Percentiles rank a stretch among this genome's conserved stretches.
phyloP scores from a whole-genome alignment of 2,888 invertebrate species.

The Drosophila algonquin region DNA sequence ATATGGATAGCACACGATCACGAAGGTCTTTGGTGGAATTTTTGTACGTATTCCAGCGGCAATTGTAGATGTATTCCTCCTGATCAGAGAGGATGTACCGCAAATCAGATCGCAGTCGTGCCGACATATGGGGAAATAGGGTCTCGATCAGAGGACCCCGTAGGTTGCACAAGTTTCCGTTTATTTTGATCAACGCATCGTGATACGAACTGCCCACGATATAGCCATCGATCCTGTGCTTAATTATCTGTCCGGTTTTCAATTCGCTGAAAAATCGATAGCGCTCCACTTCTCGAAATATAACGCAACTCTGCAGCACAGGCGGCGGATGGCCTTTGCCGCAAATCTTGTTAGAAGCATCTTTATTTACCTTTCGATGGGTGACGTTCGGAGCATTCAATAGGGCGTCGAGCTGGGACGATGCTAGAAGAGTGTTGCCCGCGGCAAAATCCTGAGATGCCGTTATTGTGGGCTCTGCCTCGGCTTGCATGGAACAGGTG shows the following conservation, averaged over 20 bases:
- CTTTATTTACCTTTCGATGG: slow-evolving; percentile 58
- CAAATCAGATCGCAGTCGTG: too few relatives aligned
- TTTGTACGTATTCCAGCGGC: too few relatives aligned
- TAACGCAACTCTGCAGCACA: background rate
- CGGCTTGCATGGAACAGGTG: background rate
- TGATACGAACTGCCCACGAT: slow-evolving; percentile 48
- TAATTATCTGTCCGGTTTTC: slow-evolving; percentile 47
- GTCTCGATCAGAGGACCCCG: too few relatives aligned
- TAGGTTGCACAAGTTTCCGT: background rate
- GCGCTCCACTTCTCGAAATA: slow-evolving; percentile 44
- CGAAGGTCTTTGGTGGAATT: too few relatives aligned
- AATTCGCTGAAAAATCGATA: slow-evolving; percentile 44
- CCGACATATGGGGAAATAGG: too few relatives aligned
- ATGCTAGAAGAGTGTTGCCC: slow-evolving; percentile 60
- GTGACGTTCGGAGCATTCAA: slow-evolving; percentile 40
- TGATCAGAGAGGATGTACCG: too few relatives aligned
- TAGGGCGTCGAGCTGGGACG: slow-evolving; percentile 48
- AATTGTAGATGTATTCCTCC: too few relatives aligned
- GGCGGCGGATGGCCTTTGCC: background rate
- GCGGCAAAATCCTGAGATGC: slow-evolving; percentile 59
- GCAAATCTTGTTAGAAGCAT: slow-evolving; percentile 7
- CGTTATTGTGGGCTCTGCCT: slow-evolving; percentile 16
- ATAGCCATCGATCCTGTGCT: slow-evolving; percentile 43
- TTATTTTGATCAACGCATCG: slow-evolving; percentile 45
- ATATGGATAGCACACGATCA: too few relatives aligned